Conservation (phyloP, 2,888 invertebrate species). For the Hofmannophila pseudospretella region DNA sequence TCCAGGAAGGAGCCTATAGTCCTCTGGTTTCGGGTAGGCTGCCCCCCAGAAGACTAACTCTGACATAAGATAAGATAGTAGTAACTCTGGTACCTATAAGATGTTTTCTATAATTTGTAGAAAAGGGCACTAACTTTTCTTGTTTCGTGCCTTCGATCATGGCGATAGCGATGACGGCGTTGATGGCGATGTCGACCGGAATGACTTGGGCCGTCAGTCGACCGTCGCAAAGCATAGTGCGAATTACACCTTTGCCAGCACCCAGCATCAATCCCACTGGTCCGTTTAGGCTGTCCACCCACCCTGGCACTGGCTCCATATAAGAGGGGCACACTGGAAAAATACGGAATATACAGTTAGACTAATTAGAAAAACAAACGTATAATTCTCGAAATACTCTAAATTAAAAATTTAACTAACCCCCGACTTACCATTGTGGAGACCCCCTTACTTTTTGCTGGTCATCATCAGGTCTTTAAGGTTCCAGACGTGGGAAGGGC, state of each 20-base stretch:
- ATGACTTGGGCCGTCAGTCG: conserved; percentile 83
- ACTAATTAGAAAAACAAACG: not conserved
- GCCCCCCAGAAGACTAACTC: no score
- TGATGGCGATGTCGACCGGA: conserved; percentile 89
- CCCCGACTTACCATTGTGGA: no score
- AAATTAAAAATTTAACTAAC: no score
- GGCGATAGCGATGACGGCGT: conserved; percentile 84
- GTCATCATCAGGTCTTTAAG: no score
- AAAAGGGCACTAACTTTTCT: conserved; percentile 69
- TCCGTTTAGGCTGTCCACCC: conserved; percentile 95
- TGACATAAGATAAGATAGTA: no score
- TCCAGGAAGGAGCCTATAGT: no score
- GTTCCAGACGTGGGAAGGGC: no score
- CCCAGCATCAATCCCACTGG: conserved; percentile 90
- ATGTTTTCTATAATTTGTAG: no score
- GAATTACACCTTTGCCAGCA: conserved; percentile 90
- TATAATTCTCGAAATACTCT: not conserved
- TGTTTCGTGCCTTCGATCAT: conserved; percentile 78
- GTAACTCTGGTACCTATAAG: no score
- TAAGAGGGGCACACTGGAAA: conserved; percentile 65
- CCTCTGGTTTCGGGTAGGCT: no score
- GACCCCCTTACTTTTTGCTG: no score
- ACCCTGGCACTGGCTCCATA: conserved; percentile 86
- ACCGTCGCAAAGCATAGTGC: conserved; percentile 88
- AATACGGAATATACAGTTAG: conserved; percentile 12